Conservation (phyloP, 1,140 invertebrate species). For the Cataglyphis hispanica region DNA sequence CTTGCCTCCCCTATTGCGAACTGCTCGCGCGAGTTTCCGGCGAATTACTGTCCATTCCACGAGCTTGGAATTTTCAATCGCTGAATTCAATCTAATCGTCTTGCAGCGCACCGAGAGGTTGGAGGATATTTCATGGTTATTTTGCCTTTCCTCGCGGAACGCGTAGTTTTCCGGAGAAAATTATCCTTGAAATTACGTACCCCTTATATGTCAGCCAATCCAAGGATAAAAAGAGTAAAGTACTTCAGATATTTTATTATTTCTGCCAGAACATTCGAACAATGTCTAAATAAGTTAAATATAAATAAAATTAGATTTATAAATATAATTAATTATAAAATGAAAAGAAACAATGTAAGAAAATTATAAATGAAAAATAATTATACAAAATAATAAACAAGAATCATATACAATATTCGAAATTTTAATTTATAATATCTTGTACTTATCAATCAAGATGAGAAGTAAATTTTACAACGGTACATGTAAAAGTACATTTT, state of each 20-base stretch:
- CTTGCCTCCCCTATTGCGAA: conserved; percentile 32
- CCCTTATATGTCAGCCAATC: neutral
- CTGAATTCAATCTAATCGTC: conserved; percentile 53
- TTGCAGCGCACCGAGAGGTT: neutral
- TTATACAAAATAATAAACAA: neutral
- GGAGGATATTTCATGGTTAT: conserved; percentile 24
- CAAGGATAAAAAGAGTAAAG: neutral
- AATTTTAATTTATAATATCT: neutral
- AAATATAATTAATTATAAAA: too few species aligned
- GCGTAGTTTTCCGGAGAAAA: conserved; percentile 28
- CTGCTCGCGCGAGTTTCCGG: conserved; percentile 17
- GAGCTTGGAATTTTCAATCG: conserved; percentile 64
- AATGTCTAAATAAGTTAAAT: neutral
- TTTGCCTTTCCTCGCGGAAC: conserved; percentile 28
- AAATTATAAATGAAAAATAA: too few species aligned
- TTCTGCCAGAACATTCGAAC: neutral
- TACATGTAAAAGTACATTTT: neutral
- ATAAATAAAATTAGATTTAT: neutral
- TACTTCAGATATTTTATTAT: conserved; percentile 1
- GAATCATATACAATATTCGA: neutral
- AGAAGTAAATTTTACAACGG: neutral
- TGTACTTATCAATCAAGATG: neutral
- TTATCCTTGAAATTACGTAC: conserved; percentile 41
- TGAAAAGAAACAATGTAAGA: too few species aligned
- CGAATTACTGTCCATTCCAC: conserved; percentile 57